Percentiles rank a stretch among this genome's conserved stretches.
phyloP scores from a whole-genome alignment of 2,797 vertebrate genomes.

The Vireo griseus region DNA sequence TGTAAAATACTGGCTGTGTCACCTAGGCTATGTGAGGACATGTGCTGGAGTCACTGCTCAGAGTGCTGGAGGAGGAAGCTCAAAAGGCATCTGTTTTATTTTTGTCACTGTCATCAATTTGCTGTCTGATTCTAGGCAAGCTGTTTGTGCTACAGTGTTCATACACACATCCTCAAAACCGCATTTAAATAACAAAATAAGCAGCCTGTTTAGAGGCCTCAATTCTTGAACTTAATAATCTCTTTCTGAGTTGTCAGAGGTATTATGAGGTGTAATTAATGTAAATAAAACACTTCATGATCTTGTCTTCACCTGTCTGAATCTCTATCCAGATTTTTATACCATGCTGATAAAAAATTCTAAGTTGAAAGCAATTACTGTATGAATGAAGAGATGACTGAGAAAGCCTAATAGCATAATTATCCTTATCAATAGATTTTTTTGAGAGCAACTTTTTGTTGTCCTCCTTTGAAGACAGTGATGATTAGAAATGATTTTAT shows the following conservation, averaged over 20 bases:
- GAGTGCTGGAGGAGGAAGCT: not conserved
- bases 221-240: not conserved
- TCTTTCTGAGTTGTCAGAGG: not conserved
- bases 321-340: not conserved
- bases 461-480: not conserved
- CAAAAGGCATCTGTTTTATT: not conserved
- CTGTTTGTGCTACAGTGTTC: not conserved
- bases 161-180: not conserved
- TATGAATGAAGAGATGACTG: not conserved
- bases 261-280: conserved; percentile 13
- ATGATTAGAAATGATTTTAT: conserved; percentile 26
- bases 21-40: not conserved
- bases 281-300: not conserved
- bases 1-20: not conserved
- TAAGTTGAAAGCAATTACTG: not conserved
- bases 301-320: conserved; percentile 32
- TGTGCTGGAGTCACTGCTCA: not conserved
- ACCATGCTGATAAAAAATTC: not conserved
- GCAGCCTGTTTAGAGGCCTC: not conserved
- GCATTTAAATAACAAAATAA: conserved; percentile 23
- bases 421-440: conserved; percentile 31
- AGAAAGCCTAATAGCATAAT: conserved; percentile 33
- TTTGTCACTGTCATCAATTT: not conserved
- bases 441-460: conserved; percentile 4
- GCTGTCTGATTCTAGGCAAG: not conserved